Conservation (phyloP, 1,140 invertebrate genomes). For the Anagrus nilaparvatae region DNA sequence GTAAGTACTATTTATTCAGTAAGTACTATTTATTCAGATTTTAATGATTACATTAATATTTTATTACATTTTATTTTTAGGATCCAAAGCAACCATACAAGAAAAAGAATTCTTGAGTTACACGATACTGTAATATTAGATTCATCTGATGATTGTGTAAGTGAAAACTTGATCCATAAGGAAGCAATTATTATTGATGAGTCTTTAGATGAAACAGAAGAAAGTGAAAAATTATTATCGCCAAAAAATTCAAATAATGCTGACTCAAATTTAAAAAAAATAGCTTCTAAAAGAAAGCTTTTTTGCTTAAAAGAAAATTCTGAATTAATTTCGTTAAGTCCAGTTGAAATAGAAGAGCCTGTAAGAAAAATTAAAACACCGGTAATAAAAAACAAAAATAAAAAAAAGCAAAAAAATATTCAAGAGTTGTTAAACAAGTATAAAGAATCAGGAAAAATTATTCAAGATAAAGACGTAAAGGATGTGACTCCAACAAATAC, state of each 20-base stretch:
- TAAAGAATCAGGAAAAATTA: constrained; percentile 2
- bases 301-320: constrained; percentile 23
- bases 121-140: constrained; percentile 16
- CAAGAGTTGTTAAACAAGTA: too few relatives aligned
- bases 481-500: background rate
- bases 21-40: constrained; percentile 2
- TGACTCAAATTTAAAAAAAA: constrained; percentile 2
- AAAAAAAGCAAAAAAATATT: too few relatives aligned
- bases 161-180: constrained; percentile 8
- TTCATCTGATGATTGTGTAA: constrained; percentile 17
- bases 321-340: constrained; percentile 24
- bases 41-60: constrained; percentile 6
- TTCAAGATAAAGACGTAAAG: constrained; percentile 1
- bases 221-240: constrained; percentile 8
- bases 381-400: background rate
- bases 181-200: constrained; percentile 19
- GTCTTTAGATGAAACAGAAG: constrained; percentile 14
- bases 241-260: background rate
- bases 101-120: constrained; percentile 14
- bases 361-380: background rate
- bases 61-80: constrained; percentile 14
- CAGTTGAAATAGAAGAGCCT: constrained; percentile 12
- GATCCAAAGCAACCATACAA: constrained; percentile 16
- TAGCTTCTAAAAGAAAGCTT: constrained; percentile 21
- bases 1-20: too few relatives aligned